Base-by-base conservation (phyloP, 2,797 vertebrate genomes). In the Peromyscus eremicus region DNA sequence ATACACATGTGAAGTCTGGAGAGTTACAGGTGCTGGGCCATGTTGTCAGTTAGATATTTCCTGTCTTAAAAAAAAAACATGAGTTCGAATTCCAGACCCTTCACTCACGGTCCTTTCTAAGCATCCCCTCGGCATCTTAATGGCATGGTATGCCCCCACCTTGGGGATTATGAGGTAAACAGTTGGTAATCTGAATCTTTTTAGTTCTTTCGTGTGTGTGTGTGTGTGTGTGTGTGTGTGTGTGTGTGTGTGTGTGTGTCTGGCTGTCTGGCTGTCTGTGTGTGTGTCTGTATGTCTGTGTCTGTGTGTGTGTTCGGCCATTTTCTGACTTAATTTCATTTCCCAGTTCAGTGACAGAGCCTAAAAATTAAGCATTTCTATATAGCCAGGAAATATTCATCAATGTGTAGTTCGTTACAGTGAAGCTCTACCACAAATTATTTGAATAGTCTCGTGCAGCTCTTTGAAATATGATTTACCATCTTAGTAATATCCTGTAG, bases 321-420 rank as follows among this genome's bases (percentile, higher is more conserved):
- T 91, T 94, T 94, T 82, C 86, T 91, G n/a, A 46, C 52, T 88
- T 94, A 89, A 13, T 81, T 93, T 95, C 10, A 95, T 82, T 92
- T 60, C 55, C 90, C 73, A 37, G 60, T 76, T 55, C 79, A 91
- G 37, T 84, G 60, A 49, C 29, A 55, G 71, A 88, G 40, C 27
- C 79, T 96, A 57, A 84, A 89, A 93, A 57, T 82, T 60, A 81
- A 92, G 64, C 92, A 32, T 96, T 93, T 95, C 75, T 32, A 0
- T n/a, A 4, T 55, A 64, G 46, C 62, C 14, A 94, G 8, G 83
- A 77, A 91, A 93, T 95, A 94, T 8, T 66, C 66, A 89, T 62
- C 92, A 89, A 64, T 68, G 29, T 75, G 46, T 88, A 68, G 49
- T 92, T 89, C 27, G 49, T 92, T 73, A 57, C 21, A 79, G 3